These are phyloP conservation scores for Stenotaenia linearis DNA, from an alignment of 2,888 invertebrate species.

Conservation along the genomic window DNA sequence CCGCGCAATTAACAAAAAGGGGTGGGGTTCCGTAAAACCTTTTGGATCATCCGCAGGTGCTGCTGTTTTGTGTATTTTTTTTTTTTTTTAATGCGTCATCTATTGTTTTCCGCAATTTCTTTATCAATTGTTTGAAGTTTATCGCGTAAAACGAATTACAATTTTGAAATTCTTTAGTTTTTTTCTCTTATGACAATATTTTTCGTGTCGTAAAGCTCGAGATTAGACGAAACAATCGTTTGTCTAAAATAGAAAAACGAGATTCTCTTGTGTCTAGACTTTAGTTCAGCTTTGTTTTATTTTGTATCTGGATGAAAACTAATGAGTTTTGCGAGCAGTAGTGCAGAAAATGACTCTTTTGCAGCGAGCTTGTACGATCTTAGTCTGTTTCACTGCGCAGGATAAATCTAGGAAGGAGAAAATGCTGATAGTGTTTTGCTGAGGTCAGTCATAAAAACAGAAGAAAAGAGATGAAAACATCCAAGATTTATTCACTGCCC, in stretches of 20 bases:
- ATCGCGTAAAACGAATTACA: background rate
- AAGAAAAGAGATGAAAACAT: background rate
- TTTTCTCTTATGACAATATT: background rate
- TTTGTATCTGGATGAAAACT: background rate
- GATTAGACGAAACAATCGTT: constrained; percentile 1
- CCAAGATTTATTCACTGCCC: background rate
- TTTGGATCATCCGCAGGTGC: background rate
- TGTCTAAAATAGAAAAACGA: background rate
- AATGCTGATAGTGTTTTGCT: background rate
- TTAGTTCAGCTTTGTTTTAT: background rate
- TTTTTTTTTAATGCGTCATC: background rate
- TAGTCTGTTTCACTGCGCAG: background rate
- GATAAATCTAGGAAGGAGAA: background rate
- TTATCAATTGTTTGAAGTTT: background rate
- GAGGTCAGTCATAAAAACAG: background rate
- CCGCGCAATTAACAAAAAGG: background rate
- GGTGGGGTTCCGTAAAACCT: background rate
- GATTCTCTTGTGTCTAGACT: background rate
- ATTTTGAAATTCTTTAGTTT: background rate
- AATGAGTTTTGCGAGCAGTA: constrained; percentile 8
- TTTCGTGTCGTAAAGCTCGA: background rate
- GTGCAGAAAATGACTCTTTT: constrained; percentile 7
- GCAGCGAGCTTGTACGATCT: background rate
- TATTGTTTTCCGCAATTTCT: background rate
- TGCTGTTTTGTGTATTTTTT: background rate